phyloP scores from a whole-genome alignment of 2,113 vertebrate species.

The Solenodon paradoxus region DNA sequence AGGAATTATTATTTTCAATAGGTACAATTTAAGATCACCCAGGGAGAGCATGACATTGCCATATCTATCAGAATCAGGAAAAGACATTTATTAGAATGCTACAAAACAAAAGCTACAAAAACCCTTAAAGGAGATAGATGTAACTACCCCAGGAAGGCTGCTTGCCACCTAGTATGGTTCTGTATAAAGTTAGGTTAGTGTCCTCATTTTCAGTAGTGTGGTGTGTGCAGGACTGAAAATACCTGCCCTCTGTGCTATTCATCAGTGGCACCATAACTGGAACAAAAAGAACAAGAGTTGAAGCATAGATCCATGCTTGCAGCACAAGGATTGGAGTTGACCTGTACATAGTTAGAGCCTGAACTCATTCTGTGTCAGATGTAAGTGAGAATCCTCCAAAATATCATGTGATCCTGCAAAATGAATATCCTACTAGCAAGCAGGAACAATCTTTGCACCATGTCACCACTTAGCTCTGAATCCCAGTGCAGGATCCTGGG shows the following conservation, averaged over 20 bases:
- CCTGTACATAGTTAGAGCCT: neutral
- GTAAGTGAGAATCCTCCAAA: neutral
- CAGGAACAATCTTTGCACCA: neutral
- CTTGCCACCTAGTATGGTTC: neutral
- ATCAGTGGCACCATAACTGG: neutral
- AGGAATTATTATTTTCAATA: neutral
- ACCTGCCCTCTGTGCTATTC: neutral
- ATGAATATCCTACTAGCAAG: neutral
- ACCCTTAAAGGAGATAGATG: neutral
- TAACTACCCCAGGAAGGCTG: neutral
- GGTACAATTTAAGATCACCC: neutral
- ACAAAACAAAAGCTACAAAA: neutral
- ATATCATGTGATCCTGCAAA: neutral
- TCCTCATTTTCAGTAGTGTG: neutral
- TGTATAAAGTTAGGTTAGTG: neutral
- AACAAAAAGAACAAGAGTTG: neutral
- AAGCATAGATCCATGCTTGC: no score
- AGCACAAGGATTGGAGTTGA: neutral
- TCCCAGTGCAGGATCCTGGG: neutral
- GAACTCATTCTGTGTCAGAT: neutral
- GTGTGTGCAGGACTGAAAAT: neutral
- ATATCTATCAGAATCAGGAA: neutral
- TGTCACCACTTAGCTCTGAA: neutral
- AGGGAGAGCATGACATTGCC: neutral
- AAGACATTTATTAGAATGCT: neutral